Evolutionary conservation across 2,113 vertebrate species (phyloP).

Genomic region (Columba livia): DNA sequence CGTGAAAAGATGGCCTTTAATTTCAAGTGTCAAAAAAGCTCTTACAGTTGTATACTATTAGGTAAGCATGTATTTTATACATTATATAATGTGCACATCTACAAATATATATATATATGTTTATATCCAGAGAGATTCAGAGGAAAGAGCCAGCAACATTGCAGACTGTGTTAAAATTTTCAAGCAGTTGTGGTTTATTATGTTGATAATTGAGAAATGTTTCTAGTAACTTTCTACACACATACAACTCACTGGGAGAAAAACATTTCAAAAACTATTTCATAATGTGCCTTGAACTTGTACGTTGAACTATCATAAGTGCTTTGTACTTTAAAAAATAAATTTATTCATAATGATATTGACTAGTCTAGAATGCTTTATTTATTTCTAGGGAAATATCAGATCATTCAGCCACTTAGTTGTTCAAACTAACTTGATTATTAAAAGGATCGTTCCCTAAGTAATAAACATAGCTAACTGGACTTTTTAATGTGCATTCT

Average conservation of each 20-base stretch:
- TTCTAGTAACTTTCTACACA: not conserved
- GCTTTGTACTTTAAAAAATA: not conserved
- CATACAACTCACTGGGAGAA: not conserved
- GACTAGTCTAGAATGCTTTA: not conserved
- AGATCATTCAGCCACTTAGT: not conserved
- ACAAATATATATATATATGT: not conserved
- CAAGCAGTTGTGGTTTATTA: not conserved
- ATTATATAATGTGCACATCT: not conserved
- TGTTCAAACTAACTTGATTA: not conserved
- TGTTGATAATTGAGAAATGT: not conserved
- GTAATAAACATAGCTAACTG: not conserved
- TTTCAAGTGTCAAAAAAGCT: fast-evolving
- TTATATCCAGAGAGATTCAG: not conserved
- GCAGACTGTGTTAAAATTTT: not conserved
- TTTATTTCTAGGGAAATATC: not conserved
- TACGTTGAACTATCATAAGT: not conserved
- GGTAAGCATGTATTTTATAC: not conserved
- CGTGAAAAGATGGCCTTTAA: not conserved
- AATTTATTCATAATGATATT: not conserved
- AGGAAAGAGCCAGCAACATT: not conserved
- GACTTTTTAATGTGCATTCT: not conserved
- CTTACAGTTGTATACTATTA: not conserved
- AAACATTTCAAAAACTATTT: not conserved
- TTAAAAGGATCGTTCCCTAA: not conserved
- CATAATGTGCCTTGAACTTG: not conserved